Conservation (phyloP, 2,888 invertebrate genomes). For the Mongoloraphidia duomilia region DNA sequence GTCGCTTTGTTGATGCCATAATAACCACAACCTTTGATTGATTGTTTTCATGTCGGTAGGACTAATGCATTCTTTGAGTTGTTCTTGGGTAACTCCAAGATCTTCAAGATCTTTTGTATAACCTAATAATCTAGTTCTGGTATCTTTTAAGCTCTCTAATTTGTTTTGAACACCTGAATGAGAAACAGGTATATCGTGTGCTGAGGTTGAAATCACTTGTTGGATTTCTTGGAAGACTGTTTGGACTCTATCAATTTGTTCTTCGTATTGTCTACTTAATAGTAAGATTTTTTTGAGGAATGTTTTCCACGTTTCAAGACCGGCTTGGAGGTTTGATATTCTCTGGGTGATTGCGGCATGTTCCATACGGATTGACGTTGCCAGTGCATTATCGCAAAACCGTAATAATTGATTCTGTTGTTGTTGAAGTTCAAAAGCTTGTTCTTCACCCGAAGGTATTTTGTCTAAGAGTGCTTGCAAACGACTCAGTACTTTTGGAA, state of each 20-base stretch:
- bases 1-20: slow-evolving; percentile 69
- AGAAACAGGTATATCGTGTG: slow-evolving; percentile 35
- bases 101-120: slow-evolving; percentile 51
- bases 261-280: slow-evolving; percentile 48
- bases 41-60: slow-evolving; percentile 70
- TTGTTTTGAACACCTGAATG: slow-evolving; percentile 46
- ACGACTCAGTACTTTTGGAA: slow-evolving; percentile 53
- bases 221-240: slow-evolving; percentile 49
- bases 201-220: slow-evolving; percentile 40
- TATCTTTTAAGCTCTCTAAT: slow-evolving; percentile 45
- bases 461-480: slow-evolving; percentile 54
- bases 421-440: slow-evolving; percentile 43
- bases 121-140: slow-evolving; percentile 41
- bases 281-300: slow-evolving; percentile 54
- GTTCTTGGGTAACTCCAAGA: slow-evolving; percentile 60
- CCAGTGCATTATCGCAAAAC: slow-evolving; percentile 63
- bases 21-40: slow-evolving; percentile 60
- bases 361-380: slow-evolving; percentile 68
- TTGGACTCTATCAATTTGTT: slow-evolving; percentile 42
- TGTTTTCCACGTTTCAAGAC: slow-evolving; percentile 66
- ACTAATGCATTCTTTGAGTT: slow-evolving; percentile 71
- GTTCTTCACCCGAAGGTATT: slow-evolving; percentile 52
- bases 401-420: slow-evolving; percentile 51
- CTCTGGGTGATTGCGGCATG: slow-evolving; percentile 62
- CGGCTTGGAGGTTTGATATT: slow-evolving; percentile 65